phyloP scores from a whole-genome alignment of 1,140 invertebrate genomes.

The Eumeta japonica region DNA sequence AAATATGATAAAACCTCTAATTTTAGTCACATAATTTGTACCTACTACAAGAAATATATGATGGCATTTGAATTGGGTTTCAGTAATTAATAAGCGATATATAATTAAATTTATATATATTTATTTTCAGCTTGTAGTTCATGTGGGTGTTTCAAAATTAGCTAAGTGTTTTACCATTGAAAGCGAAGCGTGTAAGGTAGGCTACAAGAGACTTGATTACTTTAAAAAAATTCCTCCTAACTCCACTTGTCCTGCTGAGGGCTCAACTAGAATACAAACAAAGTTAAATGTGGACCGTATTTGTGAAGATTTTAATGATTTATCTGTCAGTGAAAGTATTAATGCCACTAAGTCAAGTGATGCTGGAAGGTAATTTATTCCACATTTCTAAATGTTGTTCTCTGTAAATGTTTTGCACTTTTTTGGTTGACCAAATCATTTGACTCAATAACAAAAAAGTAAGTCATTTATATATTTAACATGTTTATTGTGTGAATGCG shows the following conservation, averaged over 20 bases:
- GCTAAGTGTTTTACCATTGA: conserved; percentile 62
- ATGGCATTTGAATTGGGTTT: too few relatives aligned
- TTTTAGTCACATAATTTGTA: too few relatives aligned
- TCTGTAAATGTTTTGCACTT: too few relatives aligned
- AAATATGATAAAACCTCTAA: too few relatives aligned
- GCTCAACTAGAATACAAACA: conserved; percentile 43
- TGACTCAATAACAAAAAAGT: too few relatives aligned
- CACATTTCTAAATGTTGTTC: too few relatives aligned
- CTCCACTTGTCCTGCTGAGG: conserved; percentile 40
- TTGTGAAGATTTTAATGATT: conserved; percentile 43
- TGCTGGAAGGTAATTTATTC: conserved; percentile 54
- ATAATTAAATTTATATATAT: too few relatives aligned
- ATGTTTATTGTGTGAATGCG: too few relatives aligned
- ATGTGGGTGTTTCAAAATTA: conserved; percentile 63
- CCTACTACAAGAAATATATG: too few relatives aligned
- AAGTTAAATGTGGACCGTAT: conserved; percentile 40
- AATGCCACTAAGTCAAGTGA: conserved; percentile 37
- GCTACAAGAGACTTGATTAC: conserved; percentile 58
- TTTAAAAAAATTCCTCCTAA: conserved; percentile 42
- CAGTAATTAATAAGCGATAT: too few relatives aligned
- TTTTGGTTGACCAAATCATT: too few relatives aligned
- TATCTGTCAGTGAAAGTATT: conserved; percentile 12
- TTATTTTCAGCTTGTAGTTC: conserved; percentile 62
- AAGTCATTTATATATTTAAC: too few relatives aligned
- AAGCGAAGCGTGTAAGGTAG: conserved; percentile 56